phyloP scores from a whole-genome alignment of 2,797 vertebrate genomes.

The Syncerus caffer region DNA sequence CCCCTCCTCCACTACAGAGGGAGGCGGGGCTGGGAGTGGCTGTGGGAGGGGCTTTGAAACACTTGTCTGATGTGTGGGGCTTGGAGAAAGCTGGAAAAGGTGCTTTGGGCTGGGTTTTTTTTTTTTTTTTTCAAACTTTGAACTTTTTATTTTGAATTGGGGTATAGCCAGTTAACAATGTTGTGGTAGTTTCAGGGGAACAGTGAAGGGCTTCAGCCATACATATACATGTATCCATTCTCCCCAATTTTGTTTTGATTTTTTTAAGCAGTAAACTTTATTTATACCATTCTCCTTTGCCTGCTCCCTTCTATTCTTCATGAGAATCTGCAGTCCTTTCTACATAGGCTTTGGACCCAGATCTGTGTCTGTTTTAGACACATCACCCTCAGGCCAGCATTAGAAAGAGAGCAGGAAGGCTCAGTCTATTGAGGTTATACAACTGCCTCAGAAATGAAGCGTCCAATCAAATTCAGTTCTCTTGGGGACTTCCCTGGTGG shows the following conservation, averaged over 20 bases:
- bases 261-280: neutral
- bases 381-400: neutral
- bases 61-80: neutral
- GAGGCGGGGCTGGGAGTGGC: too few species aligned
- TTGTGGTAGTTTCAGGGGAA: neutral
- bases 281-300: neutral
- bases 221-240: neutral
- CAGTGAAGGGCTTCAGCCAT: neutral
- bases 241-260: neutral
- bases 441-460: neutral
- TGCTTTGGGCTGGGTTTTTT: neutral
- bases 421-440: neutral
- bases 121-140: neutral
- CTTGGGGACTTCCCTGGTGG: neutral
- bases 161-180: neutral
- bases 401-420: neutral
- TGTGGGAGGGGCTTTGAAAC: neutral
- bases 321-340: neutral
- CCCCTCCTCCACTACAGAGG: neutral
- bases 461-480: neutral
- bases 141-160: neutral
- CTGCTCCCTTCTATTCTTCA: neutral
- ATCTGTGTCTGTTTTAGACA: neutral
- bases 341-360: neutral
- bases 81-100: neutral